Evolutionary conservation across 2,797 vertebrate species (phyloP).

Genomic region (Alca torda): DNA sequence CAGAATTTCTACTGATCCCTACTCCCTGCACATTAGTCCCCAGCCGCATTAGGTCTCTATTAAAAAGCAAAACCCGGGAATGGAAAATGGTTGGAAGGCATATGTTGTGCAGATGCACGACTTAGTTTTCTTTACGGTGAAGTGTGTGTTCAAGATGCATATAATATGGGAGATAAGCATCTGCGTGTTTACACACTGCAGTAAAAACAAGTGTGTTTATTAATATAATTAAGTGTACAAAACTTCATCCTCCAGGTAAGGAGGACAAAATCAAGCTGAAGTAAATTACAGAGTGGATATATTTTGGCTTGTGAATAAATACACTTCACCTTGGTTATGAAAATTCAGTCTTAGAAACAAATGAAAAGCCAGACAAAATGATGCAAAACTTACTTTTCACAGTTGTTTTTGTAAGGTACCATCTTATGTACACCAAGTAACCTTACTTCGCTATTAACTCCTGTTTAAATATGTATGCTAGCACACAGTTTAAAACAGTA

Average conservation of each 20-base stretch:
- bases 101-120: constrained; percentile 7
- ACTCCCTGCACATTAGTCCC: fast-evolving
- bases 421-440: not conserved
- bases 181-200: not conserved
- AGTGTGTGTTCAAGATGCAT: not conserved
- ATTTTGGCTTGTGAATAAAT: not conserved
- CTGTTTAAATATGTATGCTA: not conserved
- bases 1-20: not conserved
- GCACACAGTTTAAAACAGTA: not conserved
- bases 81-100: not conserved
- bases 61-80: not conserved
- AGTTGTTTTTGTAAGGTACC: not conserved
- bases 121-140: not conserved
- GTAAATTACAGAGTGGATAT: not conserved
- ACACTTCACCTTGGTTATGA: not conserved
- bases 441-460: not conserved
- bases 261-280: not conserved
- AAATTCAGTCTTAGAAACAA: not conserved
- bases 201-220: not conserved
- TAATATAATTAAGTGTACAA: not conserved
- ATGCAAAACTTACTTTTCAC: not conserved
- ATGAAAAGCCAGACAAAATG: not conserved
- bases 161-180: not conserved
- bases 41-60: not conserved
- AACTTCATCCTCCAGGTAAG: not conserved